These are phyloP conservation scores for Pelecanus crispus DNA, from an alignment of 2,113 vertebrate genomes.

Conservation along the genomic window DNA sequence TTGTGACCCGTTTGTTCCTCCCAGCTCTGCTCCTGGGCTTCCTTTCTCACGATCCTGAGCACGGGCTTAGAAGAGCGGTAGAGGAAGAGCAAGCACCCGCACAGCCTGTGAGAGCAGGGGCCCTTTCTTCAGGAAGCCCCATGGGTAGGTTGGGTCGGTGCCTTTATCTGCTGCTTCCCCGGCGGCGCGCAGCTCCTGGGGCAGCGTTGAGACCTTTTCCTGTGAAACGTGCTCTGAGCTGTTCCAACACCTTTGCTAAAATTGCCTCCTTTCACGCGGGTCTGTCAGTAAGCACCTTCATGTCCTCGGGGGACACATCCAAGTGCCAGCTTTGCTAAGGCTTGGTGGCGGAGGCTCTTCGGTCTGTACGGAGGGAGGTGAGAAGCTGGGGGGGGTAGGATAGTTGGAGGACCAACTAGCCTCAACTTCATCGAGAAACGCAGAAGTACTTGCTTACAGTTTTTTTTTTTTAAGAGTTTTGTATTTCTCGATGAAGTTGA, in stretches of 20 bases:
- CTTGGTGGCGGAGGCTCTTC: background rate
- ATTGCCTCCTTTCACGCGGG: background rate
- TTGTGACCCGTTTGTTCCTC: background rate
- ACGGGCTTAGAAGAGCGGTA: background rate
- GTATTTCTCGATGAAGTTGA: background rate
- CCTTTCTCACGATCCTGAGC: background rate
- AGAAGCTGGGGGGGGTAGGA: background rate
- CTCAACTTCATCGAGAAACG: background rate
- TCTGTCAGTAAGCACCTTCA: background rate
- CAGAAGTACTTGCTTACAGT: background rate
- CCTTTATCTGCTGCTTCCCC: background rate
- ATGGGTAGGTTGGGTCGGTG: background rate
- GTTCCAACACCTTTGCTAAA: background rate
- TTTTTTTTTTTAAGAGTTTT: background rate
- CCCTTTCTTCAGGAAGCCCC: background rate
- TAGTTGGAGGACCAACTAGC: background rate
- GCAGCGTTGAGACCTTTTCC: background rate
- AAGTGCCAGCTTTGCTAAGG: background rate
- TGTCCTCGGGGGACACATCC: accelerated
- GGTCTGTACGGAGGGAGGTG: background rate
- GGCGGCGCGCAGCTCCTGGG: background rate
- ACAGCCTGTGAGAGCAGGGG: background rate
- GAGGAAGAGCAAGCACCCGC: background rate
- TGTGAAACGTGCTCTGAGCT: background rate
- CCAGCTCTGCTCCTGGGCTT: background rate